Evolutionary conservation across 2,797 vertebrate genomes (phyloP).

Genomic region (Dicrostonyx torquatus): DNA sequence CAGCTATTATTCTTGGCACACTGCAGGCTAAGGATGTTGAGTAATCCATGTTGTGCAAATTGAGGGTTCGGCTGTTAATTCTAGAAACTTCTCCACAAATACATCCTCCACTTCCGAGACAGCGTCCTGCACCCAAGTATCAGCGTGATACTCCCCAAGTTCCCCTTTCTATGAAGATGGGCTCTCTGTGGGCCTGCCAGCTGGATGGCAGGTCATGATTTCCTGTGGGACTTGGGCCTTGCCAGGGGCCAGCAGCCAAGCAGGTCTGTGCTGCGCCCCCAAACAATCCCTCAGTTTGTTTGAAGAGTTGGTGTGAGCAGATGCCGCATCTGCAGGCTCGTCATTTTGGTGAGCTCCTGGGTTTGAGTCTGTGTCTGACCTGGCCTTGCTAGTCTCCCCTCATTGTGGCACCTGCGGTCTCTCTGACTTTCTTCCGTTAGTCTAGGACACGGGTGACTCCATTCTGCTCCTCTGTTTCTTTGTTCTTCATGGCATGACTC

Average conservation of each 20-base stretch:
- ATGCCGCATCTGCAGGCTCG: neutral
- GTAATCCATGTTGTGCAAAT: no score
- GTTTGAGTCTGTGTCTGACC: neutral
- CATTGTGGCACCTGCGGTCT: neutral
- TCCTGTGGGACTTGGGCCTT: neutral
- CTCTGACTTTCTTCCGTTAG: neutral
- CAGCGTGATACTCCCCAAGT: neutral
- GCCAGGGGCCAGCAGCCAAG: neutral
- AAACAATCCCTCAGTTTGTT: neutral
- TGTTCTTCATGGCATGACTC: neutral
- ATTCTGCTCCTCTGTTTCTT: neutral
- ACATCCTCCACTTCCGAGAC: rapidly evolving
- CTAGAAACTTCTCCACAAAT: neutral
- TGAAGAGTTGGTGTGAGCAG: neutral
- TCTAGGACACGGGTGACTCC: neutral
- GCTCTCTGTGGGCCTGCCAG: neutral
- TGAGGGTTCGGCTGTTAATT: neutral
- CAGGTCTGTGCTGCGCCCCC: neutral
- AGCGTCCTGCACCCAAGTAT: neutral
- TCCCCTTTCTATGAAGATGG: neutral
- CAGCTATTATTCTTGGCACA: neutral
- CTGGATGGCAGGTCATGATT: neutral
- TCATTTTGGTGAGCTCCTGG: neutral
- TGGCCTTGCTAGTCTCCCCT: neutral
- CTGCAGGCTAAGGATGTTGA: neutral